These are phyloP conservation scores for Sphenodon punctatus DNA, from an alignment of 2,797 vertebrate species.

Conservation along the genomic window DNA sequence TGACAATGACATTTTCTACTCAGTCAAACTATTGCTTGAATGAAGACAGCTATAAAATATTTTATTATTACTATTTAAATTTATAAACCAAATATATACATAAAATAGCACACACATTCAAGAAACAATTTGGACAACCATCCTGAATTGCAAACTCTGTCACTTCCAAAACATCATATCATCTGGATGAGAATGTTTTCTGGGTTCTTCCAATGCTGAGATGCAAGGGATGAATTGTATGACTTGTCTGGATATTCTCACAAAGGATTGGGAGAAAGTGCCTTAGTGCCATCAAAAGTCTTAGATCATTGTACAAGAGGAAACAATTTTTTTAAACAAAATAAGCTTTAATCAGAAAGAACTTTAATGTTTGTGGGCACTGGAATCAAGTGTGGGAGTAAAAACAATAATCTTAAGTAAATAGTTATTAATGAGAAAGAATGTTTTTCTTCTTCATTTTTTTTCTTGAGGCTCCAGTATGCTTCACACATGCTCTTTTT, in stretches of 20 bases:
- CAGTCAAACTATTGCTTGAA: neutral
- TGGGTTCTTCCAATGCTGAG: neutral
- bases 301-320: neutral
- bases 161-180: neutral
- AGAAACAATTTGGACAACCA: neutral
- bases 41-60: neutral
- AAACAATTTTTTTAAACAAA: neutral
- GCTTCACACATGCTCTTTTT: conserved; percentile 53
- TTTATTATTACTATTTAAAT: neutral
- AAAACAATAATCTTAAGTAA: conserved; percentile 51
- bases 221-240: no score
- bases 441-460: conserved; percentile 57
- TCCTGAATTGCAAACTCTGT: neutral
- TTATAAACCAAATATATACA: neutral
- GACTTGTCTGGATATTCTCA: no score
- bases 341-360: neutral
- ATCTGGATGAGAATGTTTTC: neutral
- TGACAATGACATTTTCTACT: neutral
- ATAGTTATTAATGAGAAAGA: conserved; percentile 22
- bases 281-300: neutral
- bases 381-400: conserved; percentile 31
- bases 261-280: no score
- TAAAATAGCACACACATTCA: neutral
- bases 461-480: conserved; percentile 23
- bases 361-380: conserved; percentile 51